Evolutionary conservation across 1,140 invertebrate genomes (phyloP).

Genomic region (Brachystomella parvula): DNA sequence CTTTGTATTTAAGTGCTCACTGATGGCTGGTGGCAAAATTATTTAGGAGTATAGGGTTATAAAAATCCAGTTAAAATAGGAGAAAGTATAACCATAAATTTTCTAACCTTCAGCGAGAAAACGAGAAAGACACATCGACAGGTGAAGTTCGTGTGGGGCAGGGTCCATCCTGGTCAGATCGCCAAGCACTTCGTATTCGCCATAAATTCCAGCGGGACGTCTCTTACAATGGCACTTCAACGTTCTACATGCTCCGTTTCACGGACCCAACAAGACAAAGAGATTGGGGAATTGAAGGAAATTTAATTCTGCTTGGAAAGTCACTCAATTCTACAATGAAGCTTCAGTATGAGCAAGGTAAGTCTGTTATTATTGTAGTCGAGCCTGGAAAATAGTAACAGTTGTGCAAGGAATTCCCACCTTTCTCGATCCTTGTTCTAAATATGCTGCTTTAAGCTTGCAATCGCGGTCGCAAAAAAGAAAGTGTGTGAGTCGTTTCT

Average conservation of each 20-base stretch:
- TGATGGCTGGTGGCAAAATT: too few species aligned
- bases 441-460: too few species aligned
- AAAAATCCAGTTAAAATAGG: too few species aligned
- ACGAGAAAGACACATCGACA: conserved; percentile 10
- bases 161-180: conserved; percentile 24
- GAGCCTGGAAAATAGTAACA: too few species aligned
- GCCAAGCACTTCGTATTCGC: conserved; percentile 18
- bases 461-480: too few species aligned
- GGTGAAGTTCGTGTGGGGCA: conserved; percentile 13
- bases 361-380: too few species aligned
- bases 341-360: conserved; percentile 36
- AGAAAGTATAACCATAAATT: too few species aligned
- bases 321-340: conserved; percentile 35
- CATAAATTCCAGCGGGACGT: conserved; percentile 8
- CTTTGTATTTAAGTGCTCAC: not conserved
- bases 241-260: conserved; percentile 20
- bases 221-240: conserved; percentile 17
- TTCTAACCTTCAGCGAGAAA: conserved; percentile 17
- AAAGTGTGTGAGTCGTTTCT: too few species aligned
- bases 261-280: conserved; percentile 19
- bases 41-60: too few species aligned
- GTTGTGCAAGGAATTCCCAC: too few species aligned
- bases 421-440: conserved; percentile 1
- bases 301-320: conserved; percentile 29
- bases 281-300: conserved; percentile 30